A percentile compares a stretch with the other conserved stretches of the same genome.
Conservation (phyloP, 2,113 vertebrate genomes). For the Caranx melampygus region DNA sequence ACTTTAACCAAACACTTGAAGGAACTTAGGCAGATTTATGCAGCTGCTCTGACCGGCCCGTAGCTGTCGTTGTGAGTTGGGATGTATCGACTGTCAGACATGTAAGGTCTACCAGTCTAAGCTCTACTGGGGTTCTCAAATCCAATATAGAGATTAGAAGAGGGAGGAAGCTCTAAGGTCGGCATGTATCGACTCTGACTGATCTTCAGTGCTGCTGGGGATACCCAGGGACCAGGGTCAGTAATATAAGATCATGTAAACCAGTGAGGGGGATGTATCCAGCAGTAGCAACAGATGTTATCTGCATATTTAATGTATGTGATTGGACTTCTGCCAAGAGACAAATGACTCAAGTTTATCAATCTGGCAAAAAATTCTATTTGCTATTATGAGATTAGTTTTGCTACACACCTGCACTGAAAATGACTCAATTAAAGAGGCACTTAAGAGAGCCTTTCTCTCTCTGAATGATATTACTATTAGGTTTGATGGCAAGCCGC, state of each 20-base stretch:
- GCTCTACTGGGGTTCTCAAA: slow-evolving; percentile 49
- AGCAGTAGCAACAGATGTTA: neutral
- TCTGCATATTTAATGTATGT: slow-evolving; percentile 26
- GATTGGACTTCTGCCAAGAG: slow-evolving; percentile 1
- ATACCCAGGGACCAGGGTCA: slow-evolving; percentile 46
- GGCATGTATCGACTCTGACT: slow-evolving; percentile 51
- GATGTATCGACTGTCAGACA: slow-evolving; percentile 8
- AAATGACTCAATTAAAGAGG: slow-evolving; percentile 49
- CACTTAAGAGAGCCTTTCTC: slow-evolving; percentile 22
- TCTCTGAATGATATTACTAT: slow-evolving; percentile 46
- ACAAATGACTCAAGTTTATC: slow-evolving; percentile 1
- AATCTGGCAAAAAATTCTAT: slow-evolving; percentile 6
- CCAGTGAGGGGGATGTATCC: slow-evolving; percentile 1
- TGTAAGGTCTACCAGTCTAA: neutral
- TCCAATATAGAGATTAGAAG: slow-evolving; percentile 68
- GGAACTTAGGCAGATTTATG: slow-evolving; percentile 1
- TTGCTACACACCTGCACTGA: slow-evolving; percentile 28
- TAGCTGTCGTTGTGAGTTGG: slow-evolving; percentile 4
- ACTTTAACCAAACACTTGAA: neutral
- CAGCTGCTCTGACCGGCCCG: neutral
- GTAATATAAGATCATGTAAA: slow-evolving; percentile 54
- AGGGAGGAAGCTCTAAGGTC: slow-evolving; percentile 54
- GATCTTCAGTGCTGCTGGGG: slow-evolving; percentile 46
- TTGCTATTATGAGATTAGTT: slow-evolving; percentile 37
- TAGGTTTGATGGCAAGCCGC: slow-evolving; percentile 41